phyloP scores from a whole-genome alignment of 2,113 vertebrate genomes.

The Morphnarchus princeps region DNA sequence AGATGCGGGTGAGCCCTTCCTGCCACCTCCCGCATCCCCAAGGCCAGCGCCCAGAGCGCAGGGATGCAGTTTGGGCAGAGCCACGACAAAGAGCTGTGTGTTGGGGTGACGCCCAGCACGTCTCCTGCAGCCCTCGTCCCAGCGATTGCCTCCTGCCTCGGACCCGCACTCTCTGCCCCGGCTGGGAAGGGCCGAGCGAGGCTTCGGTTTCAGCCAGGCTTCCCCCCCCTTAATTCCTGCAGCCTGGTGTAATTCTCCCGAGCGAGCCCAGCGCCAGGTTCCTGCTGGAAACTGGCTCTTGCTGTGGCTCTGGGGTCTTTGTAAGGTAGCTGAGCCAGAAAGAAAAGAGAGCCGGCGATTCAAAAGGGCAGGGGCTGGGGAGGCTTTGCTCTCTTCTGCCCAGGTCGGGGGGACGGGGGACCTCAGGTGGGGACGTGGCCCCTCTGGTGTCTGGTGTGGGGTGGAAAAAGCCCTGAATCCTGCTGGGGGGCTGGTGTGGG shows the following conservation, averaged over 20 bases:
- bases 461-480: background rate
- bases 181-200: background rate
- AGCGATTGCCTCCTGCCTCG: background rate
- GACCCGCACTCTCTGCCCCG: background rate
- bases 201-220: conserved; percentile 13
- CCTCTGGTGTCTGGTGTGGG: background rate
- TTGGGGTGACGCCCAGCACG: background rate
- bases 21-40: background rate
- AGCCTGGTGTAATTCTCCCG: conserved; percentile 54
- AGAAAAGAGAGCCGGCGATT: background rate
- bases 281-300: conserved; percentile 63
- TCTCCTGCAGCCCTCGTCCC: background rate
- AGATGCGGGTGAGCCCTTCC: background rate
- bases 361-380: background rate
- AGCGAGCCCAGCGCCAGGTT: conserved; percentile 35
- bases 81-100: too few relatives aligned
- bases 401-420: rapidly evolving
- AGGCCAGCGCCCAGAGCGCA: rapidly evolving
- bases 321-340: conserved; percentile 45
- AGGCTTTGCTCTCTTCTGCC: background rate
- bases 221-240: conserved; percentile 40
- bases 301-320: conserved; percentile 30
- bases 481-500: background rate
- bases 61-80: background rate
- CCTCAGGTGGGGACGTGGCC: background rate